Percentiles rank a stretch among this genome's conserved stretches.
phyloP scores from a whole-genome alignment of 2,797 vertebrate genomes.

The Rhynchotus rufescens region DNA sequence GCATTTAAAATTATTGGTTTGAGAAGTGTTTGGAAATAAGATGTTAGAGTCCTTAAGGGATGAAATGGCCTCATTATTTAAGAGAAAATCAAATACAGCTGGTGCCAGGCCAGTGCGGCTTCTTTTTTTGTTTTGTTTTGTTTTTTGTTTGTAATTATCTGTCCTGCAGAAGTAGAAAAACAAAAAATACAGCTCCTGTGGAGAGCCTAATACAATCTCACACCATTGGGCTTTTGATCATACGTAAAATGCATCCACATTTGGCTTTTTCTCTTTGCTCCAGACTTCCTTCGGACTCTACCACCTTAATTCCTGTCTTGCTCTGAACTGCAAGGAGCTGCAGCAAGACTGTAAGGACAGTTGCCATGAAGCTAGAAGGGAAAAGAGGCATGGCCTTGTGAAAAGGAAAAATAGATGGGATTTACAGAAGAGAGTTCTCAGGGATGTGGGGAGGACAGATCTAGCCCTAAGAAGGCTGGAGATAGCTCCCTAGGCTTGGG shows the following conservation, averaged over 20 bases:
- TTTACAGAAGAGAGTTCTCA: neutral
- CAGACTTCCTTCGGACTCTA: conserved; percentile 22
- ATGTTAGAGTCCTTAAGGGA: neutral
- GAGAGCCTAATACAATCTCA: conserved; percentile 64
- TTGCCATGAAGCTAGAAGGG: neutral
- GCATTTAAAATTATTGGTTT: neutral
- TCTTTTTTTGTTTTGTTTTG: neutral
- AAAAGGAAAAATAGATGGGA: neutral
- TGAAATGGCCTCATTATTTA: conserved; percentile 3
- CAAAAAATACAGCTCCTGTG: conserved; percentile 36
- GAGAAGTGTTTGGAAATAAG: neutral
- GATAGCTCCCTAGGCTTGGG: neutral
- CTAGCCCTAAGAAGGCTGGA: neutral
- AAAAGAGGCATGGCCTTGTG: neutral
- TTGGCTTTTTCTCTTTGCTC: conserved; percentile 37
- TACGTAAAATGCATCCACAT: conserved; percentile 42
- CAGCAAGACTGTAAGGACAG: neutral
- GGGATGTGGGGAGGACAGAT: neutral
- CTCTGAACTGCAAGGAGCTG: conserved; percentile 38
- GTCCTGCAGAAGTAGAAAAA: conserved; percentile 43
- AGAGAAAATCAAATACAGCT: conserved; percentile 1
- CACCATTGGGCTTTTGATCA: conserved; percentile 60
- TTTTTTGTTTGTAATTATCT: neutral
- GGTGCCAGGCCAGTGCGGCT: neutral
- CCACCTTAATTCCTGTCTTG: conserved; percentile 38